phyloP scores from a whole-genome alignment of 2,113 vertebrate species.

The Scartelaos histophorus region DNA sequence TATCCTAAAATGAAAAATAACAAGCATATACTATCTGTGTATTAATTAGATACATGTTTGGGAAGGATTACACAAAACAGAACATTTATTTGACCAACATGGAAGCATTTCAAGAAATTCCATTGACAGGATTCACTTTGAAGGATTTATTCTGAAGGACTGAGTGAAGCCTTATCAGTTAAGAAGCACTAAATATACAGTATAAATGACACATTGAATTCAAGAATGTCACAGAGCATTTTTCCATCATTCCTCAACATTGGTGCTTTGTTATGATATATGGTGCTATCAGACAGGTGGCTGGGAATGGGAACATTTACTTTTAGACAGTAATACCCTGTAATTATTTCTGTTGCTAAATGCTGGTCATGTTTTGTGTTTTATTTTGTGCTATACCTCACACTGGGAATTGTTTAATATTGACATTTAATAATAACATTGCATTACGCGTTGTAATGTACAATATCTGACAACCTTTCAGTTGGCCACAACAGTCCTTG shows the following conservation, averaged over 20 bases:
- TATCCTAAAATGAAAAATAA: slow-evolving; percentile 61
- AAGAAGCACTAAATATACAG: slow-evolving; percentile 25
- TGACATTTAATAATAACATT: slow-evolving; percentile 52
- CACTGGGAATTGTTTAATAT: slow-evolving; percentile 70
- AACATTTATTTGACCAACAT: slow-evolving; percentile 16
- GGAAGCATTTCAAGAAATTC: slow-evolving; percentile 34
- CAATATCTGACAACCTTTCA: slow-evolving; percentile 20
- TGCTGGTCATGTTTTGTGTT: slow-evolving; percentile 66
- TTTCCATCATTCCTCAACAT: slow-evolving; percentile 30
- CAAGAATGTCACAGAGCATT: slow-evolving; percentile 31
- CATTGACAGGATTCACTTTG: slow-evolving; percentile 30
- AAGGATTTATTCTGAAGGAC: slow-evolving; percentile 62
- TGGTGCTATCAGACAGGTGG: slow-evolving; percentile 82
- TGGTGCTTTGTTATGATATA: slow-evolving; percentile 62
- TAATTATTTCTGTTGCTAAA: slow-evolving; percentile 62
- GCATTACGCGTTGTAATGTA: slow-evolving; percentile 16
- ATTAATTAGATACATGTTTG: slow-evolving; percentile 23
- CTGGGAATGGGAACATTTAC: slow-evolving; percentile 50
- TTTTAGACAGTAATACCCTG: slow-evolving; percentile 41
- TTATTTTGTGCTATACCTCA: slow-evolving; percentile 77
- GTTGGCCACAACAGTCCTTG: slow-evolving; percentile 17
- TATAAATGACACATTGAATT: slow-evolving; percentile 5
- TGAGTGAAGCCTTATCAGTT: slow-evolving; percentile 22
- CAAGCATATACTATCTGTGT: slow-evolving; percentile 57
- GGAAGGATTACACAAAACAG: slow-evolving; percentile 47